phyloP scores from a whole-genome alignment of 2,113 vertebrate species.

The Crotalus tigris region DNA sequence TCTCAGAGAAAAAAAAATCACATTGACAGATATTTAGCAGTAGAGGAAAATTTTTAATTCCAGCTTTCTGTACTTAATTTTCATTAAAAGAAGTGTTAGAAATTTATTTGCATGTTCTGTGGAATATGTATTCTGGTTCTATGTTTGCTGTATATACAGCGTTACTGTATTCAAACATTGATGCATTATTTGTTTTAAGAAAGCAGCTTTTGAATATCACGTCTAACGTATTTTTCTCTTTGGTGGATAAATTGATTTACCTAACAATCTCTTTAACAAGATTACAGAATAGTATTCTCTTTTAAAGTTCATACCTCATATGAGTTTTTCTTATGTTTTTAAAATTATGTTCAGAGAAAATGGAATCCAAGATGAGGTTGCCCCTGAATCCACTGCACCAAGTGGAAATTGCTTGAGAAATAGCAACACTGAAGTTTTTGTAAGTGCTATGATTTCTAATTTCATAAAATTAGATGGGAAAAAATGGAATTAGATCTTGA shows the following conservation, averaged over 20 bases:
- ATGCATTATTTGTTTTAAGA: neutral
- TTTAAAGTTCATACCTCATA: neutral
- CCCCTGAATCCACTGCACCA: conserved; percentile 65
- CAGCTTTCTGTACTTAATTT: no score
- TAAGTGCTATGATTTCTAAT: conserved; percentile 51
- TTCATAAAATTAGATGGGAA: neutral
- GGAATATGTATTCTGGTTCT: no score
- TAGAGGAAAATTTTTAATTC: no score
- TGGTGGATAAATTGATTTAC: neutral
- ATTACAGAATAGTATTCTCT: neutral
- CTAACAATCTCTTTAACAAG: neutral
- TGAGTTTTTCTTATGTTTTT: conserved; percentile 14
- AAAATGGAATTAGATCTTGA: neutral
- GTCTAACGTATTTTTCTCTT: neutral
- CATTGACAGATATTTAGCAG: no score
- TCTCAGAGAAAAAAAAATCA: no score
- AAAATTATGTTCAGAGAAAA: conserved; percentile 57
- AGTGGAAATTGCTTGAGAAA: conserved; percentile 72
- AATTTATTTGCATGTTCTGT: no score
- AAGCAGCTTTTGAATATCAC: neutral
- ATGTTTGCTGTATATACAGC: no score
- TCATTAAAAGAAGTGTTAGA: no score
- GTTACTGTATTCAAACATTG: no score
- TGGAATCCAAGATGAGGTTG: conserved; percentile 56
- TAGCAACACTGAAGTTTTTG: conserved; percentile 73